phyloP scores from a whole-genome alignment of 2,113 vertebrate species.

The Tauraco erythrolophus region DNA sequence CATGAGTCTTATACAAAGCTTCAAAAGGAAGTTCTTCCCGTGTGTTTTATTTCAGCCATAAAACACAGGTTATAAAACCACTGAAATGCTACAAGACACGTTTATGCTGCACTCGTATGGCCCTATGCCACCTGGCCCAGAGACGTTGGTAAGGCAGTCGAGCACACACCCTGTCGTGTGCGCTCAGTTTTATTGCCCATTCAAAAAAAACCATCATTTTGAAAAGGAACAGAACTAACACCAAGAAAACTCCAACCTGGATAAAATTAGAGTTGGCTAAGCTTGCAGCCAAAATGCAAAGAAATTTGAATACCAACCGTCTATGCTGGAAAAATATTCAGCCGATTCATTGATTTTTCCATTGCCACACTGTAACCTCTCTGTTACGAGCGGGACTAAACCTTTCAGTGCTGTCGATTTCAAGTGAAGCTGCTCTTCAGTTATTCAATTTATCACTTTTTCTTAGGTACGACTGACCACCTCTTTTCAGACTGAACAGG shows the following conservation, averaged over 20 bases:
- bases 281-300: background rate
- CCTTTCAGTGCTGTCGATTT: rapidly evolving
- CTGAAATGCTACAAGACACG: constrained; percentile 29
- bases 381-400: background rate
- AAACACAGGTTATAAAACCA: background rate
- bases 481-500: background rate
- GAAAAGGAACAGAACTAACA: background rate
- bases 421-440: background rate
- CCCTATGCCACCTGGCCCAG: constrained; percentile 44
- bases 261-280: background rate
- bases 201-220: background rate
- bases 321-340: background rate
- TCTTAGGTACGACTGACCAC: background rate
- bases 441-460: background rate
- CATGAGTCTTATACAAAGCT: background rate
- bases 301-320: background rate
- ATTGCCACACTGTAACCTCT: background rate
- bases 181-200: constrained; percentile 36
- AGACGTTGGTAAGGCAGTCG: constrained; percentile 30
- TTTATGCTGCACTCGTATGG: constrained; percentile 19
- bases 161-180: constrained; percentile 56
- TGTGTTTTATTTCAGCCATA: constrained; percentile 25
- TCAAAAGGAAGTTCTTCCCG: background rate
- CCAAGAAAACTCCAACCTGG: background rate
- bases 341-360: background rate